Percentiles rank a stretch among this genome's conserved stretches.
These are phyloP conservation scores for Phallusia fumigata DNA, from an alignment of 23 tunicate species.

Conservation along the genomic window DNA sequence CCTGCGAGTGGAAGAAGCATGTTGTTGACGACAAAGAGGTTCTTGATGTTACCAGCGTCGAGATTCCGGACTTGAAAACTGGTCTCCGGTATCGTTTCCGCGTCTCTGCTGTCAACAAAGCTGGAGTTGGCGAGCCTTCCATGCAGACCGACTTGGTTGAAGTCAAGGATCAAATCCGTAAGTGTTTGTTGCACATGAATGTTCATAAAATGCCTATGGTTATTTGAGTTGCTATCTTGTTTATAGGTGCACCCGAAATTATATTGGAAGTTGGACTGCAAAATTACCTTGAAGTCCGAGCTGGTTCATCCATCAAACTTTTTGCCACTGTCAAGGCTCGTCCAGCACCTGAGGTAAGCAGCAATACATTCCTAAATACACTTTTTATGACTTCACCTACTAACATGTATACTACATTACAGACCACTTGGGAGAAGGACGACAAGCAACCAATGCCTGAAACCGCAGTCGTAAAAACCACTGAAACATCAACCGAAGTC, in stretches of 20 bases:
- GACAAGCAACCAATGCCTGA: slow-evolving; percentile 61
- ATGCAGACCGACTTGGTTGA: slow-evolving; percentile 51
- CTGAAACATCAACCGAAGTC: slow-evolving; percentile 55
- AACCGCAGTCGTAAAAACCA: slow-evolving; percentile 53
- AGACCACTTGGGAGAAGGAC: slow-evolving; percentile 82
- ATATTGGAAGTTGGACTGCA: slow-evolving; percentile 82
- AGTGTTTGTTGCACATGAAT: not conserved
- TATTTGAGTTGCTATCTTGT: not conserved
- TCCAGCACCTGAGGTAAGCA: slow-evolving; percentile 74
- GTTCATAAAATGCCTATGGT: not conserved
- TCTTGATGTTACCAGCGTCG: not conserved
- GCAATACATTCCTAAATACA: no score
- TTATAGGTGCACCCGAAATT: slow-evolving; percentile 63
- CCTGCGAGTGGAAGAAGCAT: slow-evolving; percentile 18
- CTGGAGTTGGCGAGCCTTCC: slow-evolving; percentile 68
- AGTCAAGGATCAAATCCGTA: slow-evolving; percentile 77
- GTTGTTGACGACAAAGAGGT: slow-evolving; percentile 19
- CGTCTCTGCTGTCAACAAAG: slow-evolving; percentile 79
- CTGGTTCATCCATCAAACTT: slow-evolving; percentile 77
- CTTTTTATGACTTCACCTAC: not conserved
- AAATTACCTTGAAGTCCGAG: slow-evolving; percentile 69
- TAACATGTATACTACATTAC: no score
- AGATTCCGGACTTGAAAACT: slow-evolving; percentile 38
- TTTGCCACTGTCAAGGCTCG: slow-evolving; percentile 67
- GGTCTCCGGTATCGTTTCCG: slow-evolving; percentile 69